Conservation (phyloP, 2,113 vertebrate species). For the Myotis yumanensis region DNA sequence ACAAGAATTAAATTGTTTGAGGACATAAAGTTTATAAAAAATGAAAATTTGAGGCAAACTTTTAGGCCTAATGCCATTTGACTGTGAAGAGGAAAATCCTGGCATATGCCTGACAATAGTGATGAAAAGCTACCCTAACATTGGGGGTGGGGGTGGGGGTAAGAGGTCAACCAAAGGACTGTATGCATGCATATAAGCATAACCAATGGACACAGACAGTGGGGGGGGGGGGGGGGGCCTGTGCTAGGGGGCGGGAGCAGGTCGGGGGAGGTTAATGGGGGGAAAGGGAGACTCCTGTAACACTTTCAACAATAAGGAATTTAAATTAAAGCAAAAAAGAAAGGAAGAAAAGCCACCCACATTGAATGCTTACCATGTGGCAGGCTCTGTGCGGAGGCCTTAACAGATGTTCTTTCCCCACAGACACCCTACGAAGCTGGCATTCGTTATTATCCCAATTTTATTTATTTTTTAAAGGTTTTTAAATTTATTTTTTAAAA, state of each 20-base stretch:
- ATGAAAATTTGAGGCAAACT: background rate
- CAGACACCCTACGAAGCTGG: background rate
- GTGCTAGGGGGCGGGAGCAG: background rate
- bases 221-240: too few species aligned
- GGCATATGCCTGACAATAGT: background rate
- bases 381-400: background rate
- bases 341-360: too few species aligned
- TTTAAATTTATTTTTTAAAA: too few species aligned
- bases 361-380: background rate
- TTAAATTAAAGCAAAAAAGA: too few species aligned
- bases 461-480: background rate
- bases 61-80: background rate
- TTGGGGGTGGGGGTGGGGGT: too few species aligned
- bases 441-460: background rate
- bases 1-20: conserved; percentile 24
- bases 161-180: too few species aligned
- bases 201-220: too few species aligned
- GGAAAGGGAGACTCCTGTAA: too few species aligned
- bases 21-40: background rate
- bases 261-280: too few species aligned
- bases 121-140: background rate
- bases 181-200: too few species aligned
- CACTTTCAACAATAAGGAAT: too few species aligned
- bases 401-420: background rate
- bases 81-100: background rate